Conservation (phyloP, 2,113 vertebrate species). For the Crocuta crocuta region DNA sequence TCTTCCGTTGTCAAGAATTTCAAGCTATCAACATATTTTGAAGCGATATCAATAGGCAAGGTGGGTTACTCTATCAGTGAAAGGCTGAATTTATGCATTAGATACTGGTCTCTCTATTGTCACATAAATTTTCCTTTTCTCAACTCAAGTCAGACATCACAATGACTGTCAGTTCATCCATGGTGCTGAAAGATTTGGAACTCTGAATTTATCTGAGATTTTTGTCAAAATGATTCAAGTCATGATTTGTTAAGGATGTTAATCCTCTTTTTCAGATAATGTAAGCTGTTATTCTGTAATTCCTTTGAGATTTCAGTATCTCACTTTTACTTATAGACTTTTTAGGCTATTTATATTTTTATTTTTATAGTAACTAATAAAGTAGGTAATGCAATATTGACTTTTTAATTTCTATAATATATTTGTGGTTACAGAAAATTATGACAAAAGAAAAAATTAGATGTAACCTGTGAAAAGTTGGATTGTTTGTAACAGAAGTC, state of each 20-base stretch:
- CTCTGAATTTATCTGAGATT: neutral
- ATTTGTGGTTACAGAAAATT: neutral
- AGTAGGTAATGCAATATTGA: neutral
- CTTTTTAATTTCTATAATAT: neutral
- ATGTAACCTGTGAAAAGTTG: neutral
- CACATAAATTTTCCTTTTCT: neutral
- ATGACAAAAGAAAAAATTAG: neutral
- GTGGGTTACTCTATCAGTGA: neutral
- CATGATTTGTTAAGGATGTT: neutral
- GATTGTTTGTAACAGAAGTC: neutral
- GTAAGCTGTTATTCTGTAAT: slow-evolving; percentile 8
- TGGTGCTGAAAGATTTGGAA: neutral
- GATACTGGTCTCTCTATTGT: neutral
- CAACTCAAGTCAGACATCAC: neutral
- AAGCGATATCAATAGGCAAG: neutral
- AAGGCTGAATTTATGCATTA: neutral
- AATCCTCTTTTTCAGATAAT: neutral
- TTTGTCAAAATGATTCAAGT: neutral
- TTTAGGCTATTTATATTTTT: neutral
- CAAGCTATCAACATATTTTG: neutral
- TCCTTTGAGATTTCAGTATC: neutral
- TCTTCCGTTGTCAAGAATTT: neutral
- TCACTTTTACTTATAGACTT: neutral
- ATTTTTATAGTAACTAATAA: neutral
- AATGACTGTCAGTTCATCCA: neutral